Evolutionary conservation across 2,888 invertebrate species (phyloP).

Genomic region (Noctua comes): DNA sequence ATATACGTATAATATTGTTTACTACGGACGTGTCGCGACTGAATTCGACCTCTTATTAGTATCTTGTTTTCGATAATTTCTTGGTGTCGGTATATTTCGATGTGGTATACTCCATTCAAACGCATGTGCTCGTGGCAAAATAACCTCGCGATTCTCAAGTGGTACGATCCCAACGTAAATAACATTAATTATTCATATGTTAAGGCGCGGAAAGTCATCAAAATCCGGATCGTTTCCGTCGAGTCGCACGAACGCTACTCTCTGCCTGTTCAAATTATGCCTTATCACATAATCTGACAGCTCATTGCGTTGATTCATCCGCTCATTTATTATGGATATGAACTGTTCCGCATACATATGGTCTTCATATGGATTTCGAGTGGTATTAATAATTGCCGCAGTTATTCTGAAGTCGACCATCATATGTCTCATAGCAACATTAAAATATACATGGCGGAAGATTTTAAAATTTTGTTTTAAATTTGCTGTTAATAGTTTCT

Average conservation of each 20-base stretch:
- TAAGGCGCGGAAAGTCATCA: neutral
- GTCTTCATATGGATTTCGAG: constrained; percentile 10
- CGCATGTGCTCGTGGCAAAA: no score
- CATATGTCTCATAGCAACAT: no score
- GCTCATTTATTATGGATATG: constrained; percentile 13
- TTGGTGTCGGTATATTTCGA: constrained; percentile 43
- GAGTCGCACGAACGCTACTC: neutral
- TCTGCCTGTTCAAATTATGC: constrained; percentile 1
- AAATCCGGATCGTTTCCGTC: constrained; percentile 2
- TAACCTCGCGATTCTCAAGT: no score
- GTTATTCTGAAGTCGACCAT: no score
- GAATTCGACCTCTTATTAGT: neutral
- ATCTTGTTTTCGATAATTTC: constrained; percentile 40
- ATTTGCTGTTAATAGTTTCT: no score
- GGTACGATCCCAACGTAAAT: no score
- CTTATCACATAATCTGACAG: constrained; percentile 11
- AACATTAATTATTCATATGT: constrained; percentile 3
- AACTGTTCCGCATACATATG: constrained; percentile 13
- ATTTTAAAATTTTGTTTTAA: no score
- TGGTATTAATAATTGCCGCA: neutral
- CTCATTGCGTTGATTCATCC: constrained; percentile 7
- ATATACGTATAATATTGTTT: constrained; percentile 10
- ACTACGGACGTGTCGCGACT: neutral
- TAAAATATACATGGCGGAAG: no score
- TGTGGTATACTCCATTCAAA: constrained; percentile 24